These are phyloP conservation scores for Engystomops pustulosus DNA, from an alignment of 2,113 vertebrate genomes.

Conservation along the genomic window DNA sequence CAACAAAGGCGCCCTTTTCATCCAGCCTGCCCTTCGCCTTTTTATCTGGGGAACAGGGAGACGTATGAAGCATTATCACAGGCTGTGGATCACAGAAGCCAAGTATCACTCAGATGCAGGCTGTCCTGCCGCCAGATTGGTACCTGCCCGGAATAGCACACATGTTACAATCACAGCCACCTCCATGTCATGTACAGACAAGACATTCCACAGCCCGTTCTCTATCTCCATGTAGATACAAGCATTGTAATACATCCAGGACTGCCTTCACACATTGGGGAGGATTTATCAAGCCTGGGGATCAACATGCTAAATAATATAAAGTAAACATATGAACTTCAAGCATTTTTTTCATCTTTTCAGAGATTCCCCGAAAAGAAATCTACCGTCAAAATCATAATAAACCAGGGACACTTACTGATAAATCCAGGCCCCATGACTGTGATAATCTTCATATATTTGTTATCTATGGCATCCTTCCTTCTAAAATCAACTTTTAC, in stretches of 20 bases:
- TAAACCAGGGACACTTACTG: no score
- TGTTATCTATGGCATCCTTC: no score
- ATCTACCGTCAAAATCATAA: no score
- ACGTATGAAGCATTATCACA: conserved; percentile 69
- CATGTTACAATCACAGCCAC: conserved; percentile 42
- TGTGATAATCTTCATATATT: no score
- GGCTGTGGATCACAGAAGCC: conserved; percentile 64
- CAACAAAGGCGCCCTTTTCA: conserved; percentile 66
- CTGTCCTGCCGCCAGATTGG: conserved; percentile 48
- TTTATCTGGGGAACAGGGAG: conserved; percentile 69
- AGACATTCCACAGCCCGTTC: conserved; percentile 26
- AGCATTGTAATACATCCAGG: neutral
- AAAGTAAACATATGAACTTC: no score
- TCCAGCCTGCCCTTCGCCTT: conserved; percentile 67
- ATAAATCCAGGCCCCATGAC: no score
- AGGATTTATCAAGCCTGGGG: no score
- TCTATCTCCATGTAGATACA: neutral
- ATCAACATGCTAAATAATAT: no score
- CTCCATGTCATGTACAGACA: conserved; percentile 36
- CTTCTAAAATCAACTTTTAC: no score
- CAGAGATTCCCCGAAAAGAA: no score
- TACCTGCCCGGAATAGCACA: conserved; percentile 53
- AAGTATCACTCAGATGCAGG: conserved; percentile 63
- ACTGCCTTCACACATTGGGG: no score
- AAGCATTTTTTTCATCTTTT: no score